Conservation (phyloP, 2,113 vertebrate species). For the Ranitomeya variabilis region DNA sequence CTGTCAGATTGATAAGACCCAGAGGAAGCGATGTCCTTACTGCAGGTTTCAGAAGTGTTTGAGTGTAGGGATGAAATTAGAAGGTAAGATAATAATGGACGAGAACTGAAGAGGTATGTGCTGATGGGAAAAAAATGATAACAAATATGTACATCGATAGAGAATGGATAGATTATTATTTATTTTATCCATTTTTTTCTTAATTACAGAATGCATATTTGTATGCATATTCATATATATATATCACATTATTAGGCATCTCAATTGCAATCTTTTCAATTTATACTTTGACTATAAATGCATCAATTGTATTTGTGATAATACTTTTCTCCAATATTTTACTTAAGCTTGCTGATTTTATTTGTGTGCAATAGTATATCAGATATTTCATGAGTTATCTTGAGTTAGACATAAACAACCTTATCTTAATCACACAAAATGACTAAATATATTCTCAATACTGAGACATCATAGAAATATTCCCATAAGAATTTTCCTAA, state of each 20-base stretch:
- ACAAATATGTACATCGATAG: neutral
- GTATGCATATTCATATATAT: neutral
- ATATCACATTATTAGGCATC: neutral
- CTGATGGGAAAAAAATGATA: neutral
- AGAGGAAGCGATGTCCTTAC: slow-evolving; percentile 97
- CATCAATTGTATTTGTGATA: no score
- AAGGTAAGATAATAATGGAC: slow-evolving; percentile 81
- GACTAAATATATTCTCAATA: neutral
- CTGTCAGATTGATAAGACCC: slow-evolving; percentile 99
- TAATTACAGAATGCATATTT: neutral
- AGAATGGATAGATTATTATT: no score
- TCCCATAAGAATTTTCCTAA: neutral
- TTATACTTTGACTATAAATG: no score
- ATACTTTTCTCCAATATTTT: no score
- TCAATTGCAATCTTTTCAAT: no score
- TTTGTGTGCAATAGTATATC: no score
- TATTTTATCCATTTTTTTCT: no score
- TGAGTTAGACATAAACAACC: no score
- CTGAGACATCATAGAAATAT: neutral
- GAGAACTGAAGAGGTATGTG: neutral
- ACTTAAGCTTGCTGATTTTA: no score
- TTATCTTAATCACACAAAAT: no score
- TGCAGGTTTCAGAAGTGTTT: slow-evolving; percentile 99
- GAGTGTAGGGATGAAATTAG: slow-evolving; percentile 97
- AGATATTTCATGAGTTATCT: no score